Percentiles rank a stretch among this genome's conserved stretches.
Evolutionary conservation across 2,797 vertebrate genomes (phyloP).

Genomic region (Pangasius macronema): DNA sequence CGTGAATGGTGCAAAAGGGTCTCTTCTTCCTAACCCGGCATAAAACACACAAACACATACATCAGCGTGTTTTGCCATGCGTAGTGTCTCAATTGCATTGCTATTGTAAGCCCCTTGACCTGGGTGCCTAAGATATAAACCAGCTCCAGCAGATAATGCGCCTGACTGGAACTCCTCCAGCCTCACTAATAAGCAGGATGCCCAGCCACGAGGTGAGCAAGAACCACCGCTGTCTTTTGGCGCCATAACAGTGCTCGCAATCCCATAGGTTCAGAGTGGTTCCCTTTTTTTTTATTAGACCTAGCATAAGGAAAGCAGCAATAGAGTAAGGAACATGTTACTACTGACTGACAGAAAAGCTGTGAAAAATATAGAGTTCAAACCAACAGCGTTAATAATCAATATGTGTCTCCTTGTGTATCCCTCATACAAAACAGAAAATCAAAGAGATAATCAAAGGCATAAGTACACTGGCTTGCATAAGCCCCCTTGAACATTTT

Average conservation of each 20-base stretch:
- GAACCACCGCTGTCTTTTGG: not conserved
- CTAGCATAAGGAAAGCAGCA: not conserved
- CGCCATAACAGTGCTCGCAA: not conserved
- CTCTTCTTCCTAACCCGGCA: not conserved
- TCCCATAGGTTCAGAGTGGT: not conserved
- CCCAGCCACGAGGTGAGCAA: slow-evolving; percentile 98
- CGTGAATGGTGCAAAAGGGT: not conserved
- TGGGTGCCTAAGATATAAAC: slow-evolving; percentile 94
- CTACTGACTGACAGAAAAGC: not conserved
- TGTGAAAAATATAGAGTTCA: not conserved
- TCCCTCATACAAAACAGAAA: not conserved
- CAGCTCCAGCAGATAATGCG: slow-evolving; percentile 99
- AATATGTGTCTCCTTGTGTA: not conserved
- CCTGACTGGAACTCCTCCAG: slow-evolving; percentile 97
- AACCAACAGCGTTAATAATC: not conserved
- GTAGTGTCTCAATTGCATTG: slow-evolving; percentile 27
- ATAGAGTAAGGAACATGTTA: not conserved
- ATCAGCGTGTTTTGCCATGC: not conserved
- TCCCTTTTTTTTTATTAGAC: not conserved
- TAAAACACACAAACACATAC: not conserved
- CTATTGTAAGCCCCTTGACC: slow-evolving; percentile 86
- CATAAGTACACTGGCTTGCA: too few relatives aligned
- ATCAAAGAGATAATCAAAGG: too few relatives aligned
- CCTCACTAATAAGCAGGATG: slow-evolving; percentile 99
- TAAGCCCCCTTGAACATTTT: not conserved